Evolutionary conservation across 2,113 vertebrate species (phyloP).

Genomic region (Engraulis encrasicolus): DNA sequence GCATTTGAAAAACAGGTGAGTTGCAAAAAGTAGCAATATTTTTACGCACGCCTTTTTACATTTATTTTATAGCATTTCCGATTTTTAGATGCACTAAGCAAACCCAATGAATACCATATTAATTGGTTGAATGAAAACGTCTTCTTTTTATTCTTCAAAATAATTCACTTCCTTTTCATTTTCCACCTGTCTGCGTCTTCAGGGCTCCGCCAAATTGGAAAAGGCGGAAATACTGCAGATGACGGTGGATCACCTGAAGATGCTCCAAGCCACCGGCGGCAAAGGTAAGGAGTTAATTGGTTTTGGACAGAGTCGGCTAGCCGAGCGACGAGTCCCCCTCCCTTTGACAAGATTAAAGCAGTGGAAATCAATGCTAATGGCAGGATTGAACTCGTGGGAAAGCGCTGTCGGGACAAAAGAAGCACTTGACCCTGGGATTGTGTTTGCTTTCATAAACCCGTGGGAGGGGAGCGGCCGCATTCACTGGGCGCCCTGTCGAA

Average conservation of each 20-base stretch:
- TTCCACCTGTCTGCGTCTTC: conserved; percentile 62
- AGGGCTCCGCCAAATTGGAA: conserved; percentile 97
- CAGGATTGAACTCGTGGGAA: conserved; percentile 93
- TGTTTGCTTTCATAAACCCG: conserved; percentile 94
- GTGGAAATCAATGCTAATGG: conserved; percentile 88
- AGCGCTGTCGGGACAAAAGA: conserved; percentile 86
- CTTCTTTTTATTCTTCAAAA: no score
- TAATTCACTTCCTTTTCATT: background rate
- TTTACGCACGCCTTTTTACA: no score
- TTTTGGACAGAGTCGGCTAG: conserved; percentile 48
- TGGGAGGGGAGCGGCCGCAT: conserved; percentile 83
- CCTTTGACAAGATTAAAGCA: conserved; percentile 83
- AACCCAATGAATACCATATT: no score
- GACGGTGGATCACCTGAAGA: conserved; percentile 98
- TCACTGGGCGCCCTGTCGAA: conserved; percentile 79
- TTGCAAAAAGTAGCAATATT: background rate
- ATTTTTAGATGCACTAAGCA: conserved; percentile 23
- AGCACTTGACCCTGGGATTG: conserved; percentile 90
- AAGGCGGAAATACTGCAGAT: conserved; percentile 98
- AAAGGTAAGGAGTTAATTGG: conserved; percentile 82
- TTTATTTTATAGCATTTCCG: background rate
- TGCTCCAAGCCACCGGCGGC: conserved; percentile 90
- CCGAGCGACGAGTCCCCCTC: conserved; percentile 56
- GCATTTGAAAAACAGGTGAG: conserved; percentile 97
- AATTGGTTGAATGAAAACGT: background rate